Evolutionary conservation across 92 coral and sea anemone species (phyloP).

Genomic region (Heliopora coerulea): DNA sequence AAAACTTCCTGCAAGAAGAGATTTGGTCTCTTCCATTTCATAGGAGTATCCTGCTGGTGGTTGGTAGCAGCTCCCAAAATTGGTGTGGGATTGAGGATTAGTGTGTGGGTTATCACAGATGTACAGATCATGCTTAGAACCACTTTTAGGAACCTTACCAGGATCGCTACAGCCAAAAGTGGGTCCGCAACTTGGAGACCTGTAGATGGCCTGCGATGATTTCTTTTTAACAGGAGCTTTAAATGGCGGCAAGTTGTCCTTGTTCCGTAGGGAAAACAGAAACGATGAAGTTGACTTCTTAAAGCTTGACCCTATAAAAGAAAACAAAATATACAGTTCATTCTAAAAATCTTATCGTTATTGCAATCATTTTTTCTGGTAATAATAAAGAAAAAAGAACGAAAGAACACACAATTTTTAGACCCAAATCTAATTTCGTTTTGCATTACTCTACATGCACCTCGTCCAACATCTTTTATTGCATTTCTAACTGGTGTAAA

Average conservation of each 20-base stretch:
- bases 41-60: background rate
- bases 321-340: too few relatives aligned
- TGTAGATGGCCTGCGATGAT: background rate
- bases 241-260: slow-evolving; percentile 15
- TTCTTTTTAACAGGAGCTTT: background rate
- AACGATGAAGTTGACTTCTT: background rate
- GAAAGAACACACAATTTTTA: too few relatives aligned
- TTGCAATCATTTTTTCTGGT: too few relatives aligned
- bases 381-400: too few relatives aligned
- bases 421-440: too few relatives aligned
- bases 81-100: background rate
- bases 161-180: too few relatives aligned
- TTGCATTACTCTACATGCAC: too few relatives aligned
- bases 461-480: too few relatives aligned
- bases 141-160: too few relatives aligned
- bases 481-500: too few relatives aligned
- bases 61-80: background rate
- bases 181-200: background rate
- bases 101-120: background rate
- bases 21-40: background rate
- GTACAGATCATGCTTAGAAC: background rate
- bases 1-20: slow-evolving; percentile 1
- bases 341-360: too few relatives aligned
- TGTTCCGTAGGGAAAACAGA: background rate
- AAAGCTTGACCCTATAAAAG: too few relatives aligned